phyloP scores from a whole-genome alignment of 2,797 vertebrate genomes.

The Neopelma chrysocephalum region DNA sequence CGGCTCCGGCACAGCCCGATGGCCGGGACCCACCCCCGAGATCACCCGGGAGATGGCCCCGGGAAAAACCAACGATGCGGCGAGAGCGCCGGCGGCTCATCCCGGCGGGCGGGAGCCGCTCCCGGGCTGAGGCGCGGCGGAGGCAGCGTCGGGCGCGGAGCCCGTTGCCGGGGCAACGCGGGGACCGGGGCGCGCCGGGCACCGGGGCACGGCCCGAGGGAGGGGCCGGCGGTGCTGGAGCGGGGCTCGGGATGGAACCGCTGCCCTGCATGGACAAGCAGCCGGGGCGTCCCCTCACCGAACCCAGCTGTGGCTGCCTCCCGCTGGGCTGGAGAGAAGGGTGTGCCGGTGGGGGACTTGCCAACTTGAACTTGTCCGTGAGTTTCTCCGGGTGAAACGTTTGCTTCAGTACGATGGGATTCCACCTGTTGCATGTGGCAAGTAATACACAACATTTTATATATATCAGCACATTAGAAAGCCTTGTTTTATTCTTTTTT shows the following conservation, averaged over 20 bases:
- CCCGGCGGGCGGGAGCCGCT: neutral
- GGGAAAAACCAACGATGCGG: neutral
- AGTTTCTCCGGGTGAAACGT: neutral
- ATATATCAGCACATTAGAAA: rapidly evolving
- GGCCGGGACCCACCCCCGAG: neutral
- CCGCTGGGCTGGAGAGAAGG: rapidly evolving
- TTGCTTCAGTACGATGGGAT: neutral
- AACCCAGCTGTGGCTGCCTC: rapidly evolving
- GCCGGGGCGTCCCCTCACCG: neutral
- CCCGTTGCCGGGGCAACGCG: constrained; percentile 77
- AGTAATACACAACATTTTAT: rapidly evolving
- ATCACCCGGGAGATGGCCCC: too few species aligned
- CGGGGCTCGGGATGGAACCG: rapidly evolving
- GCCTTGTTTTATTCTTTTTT: rapidly evolving
- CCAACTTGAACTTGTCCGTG: constrained; percentile 7
- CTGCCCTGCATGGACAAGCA: rapidly evolving
- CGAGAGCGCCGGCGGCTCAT: neutral
- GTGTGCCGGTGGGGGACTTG: neutral
- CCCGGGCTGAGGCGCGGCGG: neutral
- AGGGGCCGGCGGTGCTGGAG: neutral
- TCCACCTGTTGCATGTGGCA: neutral
- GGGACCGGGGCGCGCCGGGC: constrained; percentile 33
- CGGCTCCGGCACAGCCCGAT: constrained; percentile 38
- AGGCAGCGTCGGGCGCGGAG: constrained; percentile 45
- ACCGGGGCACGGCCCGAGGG: neutral